Percentiles rank a stretch among this genome's conserved stretches.
Evolutionary conservation across 2,888 invertebrate genomes (phyloP).

Genomic region (Adelognathus sp.): DNA sequence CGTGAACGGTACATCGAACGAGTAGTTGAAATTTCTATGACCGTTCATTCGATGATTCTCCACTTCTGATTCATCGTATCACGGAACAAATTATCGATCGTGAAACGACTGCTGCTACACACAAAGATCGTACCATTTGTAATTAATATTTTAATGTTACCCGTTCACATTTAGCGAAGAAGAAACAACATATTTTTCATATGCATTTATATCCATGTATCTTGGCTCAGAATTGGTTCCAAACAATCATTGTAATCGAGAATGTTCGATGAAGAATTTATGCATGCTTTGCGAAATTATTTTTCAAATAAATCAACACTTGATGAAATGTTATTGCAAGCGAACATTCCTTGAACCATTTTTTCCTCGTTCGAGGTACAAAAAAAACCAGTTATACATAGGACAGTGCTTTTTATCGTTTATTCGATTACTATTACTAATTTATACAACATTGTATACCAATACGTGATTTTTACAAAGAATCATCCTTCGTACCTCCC

Average conservation of each 20-base stretch:
- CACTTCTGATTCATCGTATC: background rate
- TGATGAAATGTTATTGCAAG: background rate
- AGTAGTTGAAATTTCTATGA: conserved; percentile 21
- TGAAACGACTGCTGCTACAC: background rate
- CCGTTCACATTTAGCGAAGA: background rate
- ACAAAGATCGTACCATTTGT: background rate
- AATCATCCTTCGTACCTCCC: background rate
- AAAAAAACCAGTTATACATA: no score
- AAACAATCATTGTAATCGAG: background rate
- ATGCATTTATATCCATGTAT: background rate
- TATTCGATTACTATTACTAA: conserved; percentile 1
- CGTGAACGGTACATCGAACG: conserved; percentile 15
- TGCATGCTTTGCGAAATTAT: background rate
- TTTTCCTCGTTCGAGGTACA: background rate
- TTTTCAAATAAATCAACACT: background rate
- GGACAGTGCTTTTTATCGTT: background rate
- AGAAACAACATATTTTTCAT: conserved; percentile 10
- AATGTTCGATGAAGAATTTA: background rate
- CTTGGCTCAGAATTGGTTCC: background rate
- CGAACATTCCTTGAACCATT: background rate
- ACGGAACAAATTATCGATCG: background rate
- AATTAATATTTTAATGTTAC: background rate
- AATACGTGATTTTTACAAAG: background rate
- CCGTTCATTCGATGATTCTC: background rate
- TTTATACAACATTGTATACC: background rate